Percentiles rank a stretch among this genome's conserved stretches.
These are phyloP conservation scores for Drosophila athabasca DNA, from an alignment of 1,140 invertebrate species.

Conservation along the genomic window DNA sequence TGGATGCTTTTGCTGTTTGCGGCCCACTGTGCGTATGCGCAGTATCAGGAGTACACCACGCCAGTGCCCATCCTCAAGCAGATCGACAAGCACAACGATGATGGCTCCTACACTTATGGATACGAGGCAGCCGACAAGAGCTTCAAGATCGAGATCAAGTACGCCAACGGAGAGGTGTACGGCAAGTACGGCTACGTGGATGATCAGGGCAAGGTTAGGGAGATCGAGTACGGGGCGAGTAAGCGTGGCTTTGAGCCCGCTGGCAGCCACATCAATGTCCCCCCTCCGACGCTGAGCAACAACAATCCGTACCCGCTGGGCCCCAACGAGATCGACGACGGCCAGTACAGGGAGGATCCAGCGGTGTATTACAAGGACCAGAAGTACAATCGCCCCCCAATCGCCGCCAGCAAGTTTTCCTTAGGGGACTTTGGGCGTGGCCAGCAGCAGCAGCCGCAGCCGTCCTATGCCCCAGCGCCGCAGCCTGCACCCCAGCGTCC, in stretches of 20 bases:
- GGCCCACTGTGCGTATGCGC: slow-evolving; percentile 64
- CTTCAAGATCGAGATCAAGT: slow-evolving; percentile 96
- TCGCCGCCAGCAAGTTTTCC: slow-evolving; percentile 77
- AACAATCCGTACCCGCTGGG: slow-evolving; percentile 85
- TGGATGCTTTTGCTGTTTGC: slow-evolving; percentile 30
- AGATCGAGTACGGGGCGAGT: slow-evolving; percentile 94
- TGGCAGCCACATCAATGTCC: slow-evolving; percentile 91
- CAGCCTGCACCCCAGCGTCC: slow-evolving; percentile 60
- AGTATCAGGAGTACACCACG: slow-evolving; percentile 84
- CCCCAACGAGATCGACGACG: slow-evolving; percentile 90
- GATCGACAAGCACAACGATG: slow-evolving; percentile 94
- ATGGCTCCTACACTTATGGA: slow-evolving; percentile 93
- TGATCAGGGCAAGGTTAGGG: slow-evolving; percentile 89
- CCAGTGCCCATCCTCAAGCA: slow-evolving; percentile 93
- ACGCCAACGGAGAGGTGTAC: slow-evolving; percentile 91
- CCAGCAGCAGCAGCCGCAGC: slow-evolving; percentile 62
- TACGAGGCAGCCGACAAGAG: slow-evolving; percentile 95
- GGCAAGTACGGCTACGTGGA: slow-evolving; percentile 89
- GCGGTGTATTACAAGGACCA: slow-evolving; percentile 90
- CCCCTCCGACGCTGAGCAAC: slow-evolving; percentile 88
- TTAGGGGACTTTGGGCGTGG: slow-evolving; percentile 64
- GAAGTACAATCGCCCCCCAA: slow-evolving; percentile 85
- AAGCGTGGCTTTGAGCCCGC: slow-evolving; percentile 93
- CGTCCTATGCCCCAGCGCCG: slow-evolving; percentile 60
- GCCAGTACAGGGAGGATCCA: slow-evolving; percentile 92